Evolutionary conservation across 2,797 vertebrate species (phyloP), one percentile per base, ranked within the genome.

Genomic region (Microchirus variegatus): DNA sequence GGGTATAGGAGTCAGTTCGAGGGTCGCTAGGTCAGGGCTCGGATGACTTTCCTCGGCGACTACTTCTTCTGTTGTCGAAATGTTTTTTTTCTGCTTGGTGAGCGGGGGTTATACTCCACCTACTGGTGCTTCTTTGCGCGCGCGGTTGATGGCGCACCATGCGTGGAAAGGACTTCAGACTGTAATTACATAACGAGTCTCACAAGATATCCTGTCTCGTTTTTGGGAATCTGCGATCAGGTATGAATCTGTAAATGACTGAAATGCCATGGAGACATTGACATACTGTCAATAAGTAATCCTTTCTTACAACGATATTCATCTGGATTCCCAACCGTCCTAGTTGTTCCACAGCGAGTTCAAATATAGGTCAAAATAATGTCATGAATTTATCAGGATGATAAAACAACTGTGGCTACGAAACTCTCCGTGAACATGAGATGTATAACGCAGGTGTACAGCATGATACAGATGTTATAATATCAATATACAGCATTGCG

Each of bases 401-500:
- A 18, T 67, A 67, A 66, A 68, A 63, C 59, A 53, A 54, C 49
- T n/a, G 54, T 26, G 31, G 66, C 6, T 6, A 45, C 54, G 56
- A 38, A 52, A 81, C 78, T 86, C 64, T 68, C 38, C 38, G 37
- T 84, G 69, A 87, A 87, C 77, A 44, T n/a, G n/a, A n/a, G n/a
- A n/a, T n/a, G n/a, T n/a, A n/a, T n/a, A n/a, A n/a, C n/a, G n/a
- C 62, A 3, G 78, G 46, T 59, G 76, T 80, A 86, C 37, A 60
- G 62, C 7, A 51, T 11, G 10, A 37, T 36, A 35, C 11, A 73
- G 67, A 78, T 42, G 59, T 54, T 76, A 53, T 63, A 74, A 85
- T 83, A 83, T 81, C 65, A 67, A 84, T 80, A 67, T 69, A 71
- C 53, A 58, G 37, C 75, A 85, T 67, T 18, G 22, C 64, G 53